phyloP scores from a whole-genome alignment of 2,113 vertebrate species.

The Isichthys henryi region DNA sequence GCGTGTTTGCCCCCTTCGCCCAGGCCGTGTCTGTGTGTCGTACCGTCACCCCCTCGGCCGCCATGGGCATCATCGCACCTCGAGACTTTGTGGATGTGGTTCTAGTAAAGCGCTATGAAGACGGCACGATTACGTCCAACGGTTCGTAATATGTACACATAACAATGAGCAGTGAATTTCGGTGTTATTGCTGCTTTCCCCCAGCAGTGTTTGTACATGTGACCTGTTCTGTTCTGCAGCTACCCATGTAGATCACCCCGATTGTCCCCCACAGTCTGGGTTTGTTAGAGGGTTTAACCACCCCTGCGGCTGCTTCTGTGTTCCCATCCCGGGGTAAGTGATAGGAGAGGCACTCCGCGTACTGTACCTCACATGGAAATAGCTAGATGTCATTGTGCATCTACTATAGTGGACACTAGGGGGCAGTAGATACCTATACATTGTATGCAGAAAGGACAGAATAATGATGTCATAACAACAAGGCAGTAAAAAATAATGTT shows the following conservation, averaged over 20 bases:
- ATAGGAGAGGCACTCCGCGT: not conserved
- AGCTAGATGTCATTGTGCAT: not conserved
- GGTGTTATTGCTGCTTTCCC: not conserved
- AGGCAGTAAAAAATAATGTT: not conserved
- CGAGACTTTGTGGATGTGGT: slow-evolving; percentile 64
- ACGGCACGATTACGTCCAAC: slow-evolving; percentile 76
- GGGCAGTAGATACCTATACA: slow-evolving; percentile 24
- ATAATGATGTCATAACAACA: not conserved
- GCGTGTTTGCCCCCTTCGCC: slow-evolving; percentile 5
- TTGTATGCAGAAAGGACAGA: not conserved
- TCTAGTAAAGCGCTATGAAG: slow-evolving; percentile 70
- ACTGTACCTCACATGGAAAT: not conserved
- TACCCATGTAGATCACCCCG: slow-evolving; percentile 68
- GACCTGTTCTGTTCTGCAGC: slow-evolving; percentile 51
- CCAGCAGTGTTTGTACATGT: not conserved
- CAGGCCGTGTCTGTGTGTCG: slow-evolving; percentile 73
- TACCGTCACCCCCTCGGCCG: slow-evolving; percentile 79
- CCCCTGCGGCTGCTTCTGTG: slow-evolving; percentile 83
- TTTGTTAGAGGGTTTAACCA: slow-evolving; percentile 86
- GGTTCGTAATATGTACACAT: slow-evolving; percentile 9
- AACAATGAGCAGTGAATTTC: not conserved
- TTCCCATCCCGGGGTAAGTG: slow-evolving; percentile 80
- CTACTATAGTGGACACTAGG: slow-evolving; percentile 20
- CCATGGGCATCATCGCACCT: slow-evolving; percentile 88
- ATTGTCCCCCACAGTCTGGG: slow-evolving; percentile 67